These are phyloP conservation scores for Siderastrea radians DNA, from an alignment of 92 coral and sea anemone species.

Conservation along the genomic window DNA sequence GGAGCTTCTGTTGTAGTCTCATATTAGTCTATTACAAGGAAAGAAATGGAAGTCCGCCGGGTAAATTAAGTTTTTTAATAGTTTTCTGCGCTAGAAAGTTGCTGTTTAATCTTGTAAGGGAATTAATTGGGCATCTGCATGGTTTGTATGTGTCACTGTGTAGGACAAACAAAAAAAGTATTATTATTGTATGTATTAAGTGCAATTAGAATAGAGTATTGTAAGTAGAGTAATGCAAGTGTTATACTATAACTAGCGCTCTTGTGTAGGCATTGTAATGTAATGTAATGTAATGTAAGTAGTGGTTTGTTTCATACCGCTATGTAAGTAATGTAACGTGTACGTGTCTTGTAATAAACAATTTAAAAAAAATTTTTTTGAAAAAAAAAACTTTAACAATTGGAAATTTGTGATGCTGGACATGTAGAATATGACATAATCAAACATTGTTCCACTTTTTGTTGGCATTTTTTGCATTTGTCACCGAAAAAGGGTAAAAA, in stretches of 20 bases:
- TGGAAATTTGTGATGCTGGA: no score
- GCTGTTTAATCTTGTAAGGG: not conserved
- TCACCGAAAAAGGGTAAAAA: no score
- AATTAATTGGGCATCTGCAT: conserved; percentile 24
- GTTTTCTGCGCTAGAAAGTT: not conserved
- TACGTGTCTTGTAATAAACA: no score
- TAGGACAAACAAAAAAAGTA: not conserved
- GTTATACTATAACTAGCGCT: not conserved
- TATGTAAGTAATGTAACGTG: no score
- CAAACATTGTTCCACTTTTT: no score
- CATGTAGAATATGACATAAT: no score
- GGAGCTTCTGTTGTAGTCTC: conserved; percentile 21
- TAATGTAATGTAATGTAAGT: no score
- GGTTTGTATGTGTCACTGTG: conserved; percentile 13
- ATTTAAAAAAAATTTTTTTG: no score
- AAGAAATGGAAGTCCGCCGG: conserved; percentile 8
- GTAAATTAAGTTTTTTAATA: not conserved
- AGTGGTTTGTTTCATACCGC: no score
- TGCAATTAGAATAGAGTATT: not conserved
- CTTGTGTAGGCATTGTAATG: no score
- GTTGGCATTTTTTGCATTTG: no score
- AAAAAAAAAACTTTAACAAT: no score
- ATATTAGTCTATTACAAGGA: not conserved
- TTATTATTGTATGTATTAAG: not conserved
- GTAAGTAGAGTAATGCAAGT: conserved; percentile 14